phyloP scores from a whole-genome alignment of 2,888 invertebrate genomes.

The Troides helena region DNA sequence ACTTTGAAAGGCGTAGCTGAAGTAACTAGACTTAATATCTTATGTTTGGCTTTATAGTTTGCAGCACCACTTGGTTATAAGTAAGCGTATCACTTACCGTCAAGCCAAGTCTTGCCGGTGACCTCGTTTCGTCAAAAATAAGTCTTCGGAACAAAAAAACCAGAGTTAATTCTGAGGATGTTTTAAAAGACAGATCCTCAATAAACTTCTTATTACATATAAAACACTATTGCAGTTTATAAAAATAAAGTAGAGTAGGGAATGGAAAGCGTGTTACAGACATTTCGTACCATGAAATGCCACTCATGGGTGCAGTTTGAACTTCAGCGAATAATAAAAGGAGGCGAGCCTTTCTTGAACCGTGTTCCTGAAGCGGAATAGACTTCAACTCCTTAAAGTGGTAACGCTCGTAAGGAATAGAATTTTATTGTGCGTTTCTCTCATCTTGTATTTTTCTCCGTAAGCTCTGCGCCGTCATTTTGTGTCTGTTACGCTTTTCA shows the following conservation, averaged over 20 bases:
- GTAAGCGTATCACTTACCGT: too few relatives aligned
- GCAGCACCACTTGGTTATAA: too few relatives aligned
- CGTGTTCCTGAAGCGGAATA: slow-evolving; percentile 28
- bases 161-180: too few relatives aligned
- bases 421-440: slow-evolving; percentile 23
- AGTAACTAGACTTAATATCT: too few relatives aligned
- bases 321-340: slow-evolving; percentile 24
- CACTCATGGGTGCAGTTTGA: slow-evolving; percentile 28
- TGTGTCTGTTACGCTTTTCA: slow-evolving; percentile 4
- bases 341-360: slow-evolving; percentile 21
- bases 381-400: slow-evolving; percentile 28
- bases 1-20: too few relatives aligned
- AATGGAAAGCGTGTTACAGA: slow-evolving; percentile 19
- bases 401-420: slow-evolving; percentile 21
- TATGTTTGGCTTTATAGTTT: too few relatives aligned
- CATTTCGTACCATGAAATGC: slow-evolving; percentile 18
- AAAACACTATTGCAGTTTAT: slow-evolving; percentile 6
- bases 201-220: neutral
- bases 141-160: too few relatives aligned
- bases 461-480: slow-evolving; percentile 17
- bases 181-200: too few relatives aligned
- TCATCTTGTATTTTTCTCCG: slow-evolving; percentile 10
- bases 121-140: too few relatives aligned
- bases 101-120: too few relatives aligned
- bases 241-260: slow-evolving; percentile 10